Evolutionary conservation across 2,797 vertebrate species (phyloP), one percentile per base, ranked within the genome.

Genomic region (Ambastaia sidthimunki): DNA sequence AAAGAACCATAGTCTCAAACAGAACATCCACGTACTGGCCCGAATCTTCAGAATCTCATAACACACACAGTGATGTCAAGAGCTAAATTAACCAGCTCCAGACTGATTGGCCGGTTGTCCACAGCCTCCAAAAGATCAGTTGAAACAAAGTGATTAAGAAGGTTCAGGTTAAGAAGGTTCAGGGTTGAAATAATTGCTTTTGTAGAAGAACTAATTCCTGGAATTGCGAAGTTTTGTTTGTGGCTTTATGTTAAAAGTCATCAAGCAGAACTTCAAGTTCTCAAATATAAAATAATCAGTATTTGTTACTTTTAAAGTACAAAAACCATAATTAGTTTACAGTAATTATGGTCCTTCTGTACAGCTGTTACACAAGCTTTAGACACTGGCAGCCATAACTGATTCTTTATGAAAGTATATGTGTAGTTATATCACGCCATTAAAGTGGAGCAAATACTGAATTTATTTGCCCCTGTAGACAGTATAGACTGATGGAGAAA

Each of bases 381-480:
- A 34, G 28, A 28, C n/a, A n/a, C n/a, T n/a, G n/a, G 18, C 28
- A 63, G 16, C 60, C 28, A 34, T 10, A 19, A 11, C n/a, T 2
- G 37, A 55, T 41, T 31, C 28, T 28, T 23, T 16, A 67, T 80
- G 28, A 28, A 28, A 28, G 52, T 74, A 50, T 68, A 21, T 31
- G 62, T 84, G 69, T 78, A 41, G 55, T 83, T 76, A 74, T 62
- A 60, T 81, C 47, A 74, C 62, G 47, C 41, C 59, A 69, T 74
- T 19, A 41, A 79, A 50, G n/a, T 73, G 68, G 80, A 76, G 72
- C 65, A 74, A 74, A 65, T 25, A 48, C 67, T 59, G 78, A 23
- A 75, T 71, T 81, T 1, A 70, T 78, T 72, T 78, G 28, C 25
- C 19, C 15, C 15, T 10, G n/a, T n/a, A n/a, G n/a, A n/a, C 28